A percentile compares a stretch with the other conserved stretches of the same genome.
Conservation (phyloP, 2,797 vertebrate genomes). For the Anguilla pacifica region DNA sequence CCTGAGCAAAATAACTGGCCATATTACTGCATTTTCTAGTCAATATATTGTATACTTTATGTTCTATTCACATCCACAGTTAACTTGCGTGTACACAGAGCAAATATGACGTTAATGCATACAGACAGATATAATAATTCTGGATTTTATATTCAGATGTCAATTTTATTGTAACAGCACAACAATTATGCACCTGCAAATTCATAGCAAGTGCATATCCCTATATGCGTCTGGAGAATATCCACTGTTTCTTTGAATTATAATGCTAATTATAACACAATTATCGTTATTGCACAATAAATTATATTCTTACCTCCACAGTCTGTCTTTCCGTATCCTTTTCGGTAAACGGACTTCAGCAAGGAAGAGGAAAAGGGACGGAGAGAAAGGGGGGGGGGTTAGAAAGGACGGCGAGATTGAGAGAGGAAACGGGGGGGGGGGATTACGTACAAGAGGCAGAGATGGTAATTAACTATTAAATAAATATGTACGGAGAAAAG, state of each 20-base stretch:
- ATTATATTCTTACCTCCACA: slow-evolving; percentile 37
- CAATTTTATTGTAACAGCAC: background rate
- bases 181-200: slow-evolving; percentile 8
- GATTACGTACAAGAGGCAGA: background rate
- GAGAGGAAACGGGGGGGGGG: slow-evolving; percentile 31
- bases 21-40: slow-evolving; percentile 9
- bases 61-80: background rate
- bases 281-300: background rate
- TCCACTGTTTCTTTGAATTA: background rate
- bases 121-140: background rate
- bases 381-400: slow-evolving; percentile 8
- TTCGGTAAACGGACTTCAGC: slow-evolving; percentile 30
- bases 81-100: background rate
- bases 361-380: slow-evolving; percentile 19
- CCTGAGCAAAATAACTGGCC: background rate
- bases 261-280: background rate
- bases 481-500: background rate
- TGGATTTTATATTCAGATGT: background rate
- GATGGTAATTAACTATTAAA: slow-evolving; percentile 16
- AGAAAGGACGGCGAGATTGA: slow-evolving; percentile 33
- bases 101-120: background rate
- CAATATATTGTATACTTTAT: background rate
- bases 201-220: slow-evolving; percentile 5
- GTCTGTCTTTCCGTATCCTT: slow-evolving; percentile 28
- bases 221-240: background rate